Evolutionary conservation across 53 echinoderm and acorn worm genomes (phyloP).

Genomic region (Holothuria leucospilota): DNA sequence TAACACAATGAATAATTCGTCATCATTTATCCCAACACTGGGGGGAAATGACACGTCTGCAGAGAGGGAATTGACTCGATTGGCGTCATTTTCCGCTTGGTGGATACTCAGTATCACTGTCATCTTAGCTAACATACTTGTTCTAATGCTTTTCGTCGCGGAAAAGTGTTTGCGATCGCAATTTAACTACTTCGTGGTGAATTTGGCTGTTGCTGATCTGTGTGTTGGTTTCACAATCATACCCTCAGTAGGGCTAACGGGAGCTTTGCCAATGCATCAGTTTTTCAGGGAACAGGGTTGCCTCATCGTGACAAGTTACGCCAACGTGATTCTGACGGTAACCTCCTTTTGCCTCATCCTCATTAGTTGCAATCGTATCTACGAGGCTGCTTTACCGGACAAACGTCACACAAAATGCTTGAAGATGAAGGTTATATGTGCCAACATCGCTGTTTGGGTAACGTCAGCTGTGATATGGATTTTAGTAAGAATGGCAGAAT

Average conservation of each 20-base stretch:
- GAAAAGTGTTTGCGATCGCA: slow-evolving; percentile 42
- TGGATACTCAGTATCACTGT: neutral
- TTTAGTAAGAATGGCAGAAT: neutral
- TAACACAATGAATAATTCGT: too few species aligned
- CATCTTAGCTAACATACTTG: neutral
- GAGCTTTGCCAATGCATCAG: neutral
- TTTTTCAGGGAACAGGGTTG: neutral
- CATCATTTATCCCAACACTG: too few species aligned
- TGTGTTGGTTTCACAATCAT: slow-evolving; percentile 8
- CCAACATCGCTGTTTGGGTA: neutral
- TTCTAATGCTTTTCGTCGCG: neutral
- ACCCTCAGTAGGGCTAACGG: neutral
- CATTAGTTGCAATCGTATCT: neutral
- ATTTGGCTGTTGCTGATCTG: neutral
- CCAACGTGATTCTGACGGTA: slow-evolving; percentile 12
- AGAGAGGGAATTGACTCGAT: too few species aligned
- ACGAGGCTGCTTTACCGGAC: neutral
- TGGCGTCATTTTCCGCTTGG: slow-evolving; percentile 2
- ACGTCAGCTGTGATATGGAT: neutral
- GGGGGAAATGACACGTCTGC: too few species aligned
- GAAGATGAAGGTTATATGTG: neutral
- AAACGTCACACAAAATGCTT: too few species aligned
- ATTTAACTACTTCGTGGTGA: slow-evolving; percentile 24
- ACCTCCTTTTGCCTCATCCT: neutral
- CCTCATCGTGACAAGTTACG: neutral